phyloP scores from a whole-genome alignment of 2,888 invertebrate species.

The Brenthis daphne region DNA sequence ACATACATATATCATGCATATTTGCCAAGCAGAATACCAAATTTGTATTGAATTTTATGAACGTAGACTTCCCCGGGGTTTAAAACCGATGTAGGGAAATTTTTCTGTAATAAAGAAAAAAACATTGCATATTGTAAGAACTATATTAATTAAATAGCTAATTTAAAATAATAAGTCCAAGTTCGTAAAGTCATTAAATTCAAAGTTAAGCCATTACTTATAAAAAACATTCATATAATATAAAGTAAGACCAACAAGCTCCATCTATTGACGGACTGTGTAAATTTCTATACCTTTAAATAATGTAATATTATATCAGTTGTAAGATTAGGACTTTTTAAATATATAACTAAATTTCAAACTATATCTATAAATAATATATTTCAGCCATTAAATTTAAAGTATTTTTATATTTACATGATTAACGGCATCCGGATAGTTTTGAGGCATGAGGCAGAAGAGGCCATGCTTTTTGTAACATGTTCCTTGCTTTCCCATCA shows the following conservation, averaged over 20 bases:
- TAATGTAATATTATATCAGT: background rate
- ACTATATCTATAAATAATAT: background rate
- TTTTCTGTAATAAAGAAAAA: slow-evolving; percentile 77
- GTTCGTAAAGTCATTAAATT: too few species aligned
- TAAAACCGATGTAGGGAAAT: slow-evolving; percentile 88
- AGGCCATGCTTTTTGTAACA: slow-evolving; percentile 89
- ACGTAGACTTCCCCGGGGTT: slow-evolving; percentile 87
- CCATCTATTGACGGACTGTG: slow-evolving; percentile 2
- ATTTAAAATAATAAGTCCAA: background rate
- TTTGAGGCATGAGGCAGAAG: slow-evolving; percentile 95
- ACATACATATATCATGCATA: slow-evolving; percentile 52
- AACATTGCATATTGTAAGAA: background rate
- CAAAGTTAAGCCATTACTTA: too few species aligned
- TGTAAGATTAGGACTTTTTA: too few species aligned
- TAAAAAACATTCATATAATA: too few species aligned
- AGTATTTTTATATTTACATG: slow-evolving; percentile 80
- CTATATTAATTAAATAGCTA: too few species aligned
- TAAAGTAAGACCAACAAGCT: background rate
- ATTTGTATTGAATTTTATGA: slow-evolving; percentile 89
- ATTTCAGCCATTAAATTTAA: too few species aligned
- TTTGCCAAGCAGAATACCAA: slow-evolving; percentile 80
- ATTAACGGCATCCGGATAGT: slow-evolving; percentile 95
- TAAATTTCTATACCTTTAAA: too few species aligned
- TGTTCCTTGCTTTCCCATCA: slow-evolving; percentile 87
- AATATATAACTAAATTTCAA: too few species aligned